Percentiles rank a stretch among this genome's conserved stretches.
These are phyloP conservation scores for Lepetodrilus schrolli DNA, from an alignment of 2,888 invertebrate genomes.

Conservation along the genomic window DNA sequence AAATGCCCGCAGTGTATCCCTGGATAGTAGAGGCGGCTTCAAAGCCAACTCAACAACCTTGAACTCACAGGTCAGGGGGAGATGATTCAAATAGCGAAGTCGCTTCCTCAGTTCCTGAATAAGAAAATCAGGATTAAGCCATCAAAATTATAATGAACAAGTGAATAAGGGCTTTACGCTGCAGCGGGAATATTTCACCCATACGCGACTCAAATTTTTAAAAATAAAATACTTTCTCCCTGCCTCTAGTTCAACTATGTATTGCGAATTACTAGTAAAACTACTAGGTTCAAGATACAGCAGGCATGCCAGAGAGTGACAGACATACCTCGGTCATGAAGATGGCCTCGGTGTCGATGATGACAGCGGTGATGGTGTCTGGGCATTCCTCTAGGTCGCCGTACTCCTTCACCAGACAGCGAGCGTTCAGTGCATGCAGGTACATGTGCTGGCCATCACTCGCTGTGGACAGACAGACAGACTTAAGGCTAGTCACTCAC, in stretches of 20 bases:
- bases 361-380: constrained; percentile 82
- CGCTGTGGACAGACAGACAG: constrained; percentile 79
- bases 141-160: too few relatives aligned
- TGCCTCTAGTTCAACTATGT: too few relatives aligned
- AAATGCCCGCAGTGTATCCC: constrained; percentile 82
- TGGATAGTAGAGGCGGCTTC: constrained; percentile 82
- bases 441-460: constrained; percentile 94
- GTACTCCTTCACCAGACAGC: constrained; percentile 90
- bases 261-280: too few relatives aligned
- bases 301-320: too few relatives aligned
- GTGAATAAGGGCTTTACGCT: too few relatives aligned
- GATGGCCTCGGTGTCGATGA: constrained; percentile 90
- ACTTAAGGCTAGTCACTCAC: too few relatives aligned
- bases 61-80: constrained; percentile 92
- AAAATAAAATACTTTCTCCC: too few relatives aligned
- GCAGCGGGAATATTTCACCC: too few relatives aligned
- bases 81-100: constrained; percentile 86
- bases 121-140: neutral
- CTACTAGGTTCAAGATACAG: too few relatives aligned
- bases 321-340: constrained; percentile 88
- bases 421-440: constrained; percentile 91
- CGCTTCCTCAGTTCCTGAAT: constrained; percentile 82
- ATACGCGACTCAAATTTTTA: too few relatives aligned
- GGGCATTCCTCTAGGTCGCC: constrained; percentile 88
- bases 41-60: constrained; percentile 91